Evolutionary conservation across 1,140 invertebrate species (phyloP).

Genomic region (Diorhabda carinulata): DNA sequence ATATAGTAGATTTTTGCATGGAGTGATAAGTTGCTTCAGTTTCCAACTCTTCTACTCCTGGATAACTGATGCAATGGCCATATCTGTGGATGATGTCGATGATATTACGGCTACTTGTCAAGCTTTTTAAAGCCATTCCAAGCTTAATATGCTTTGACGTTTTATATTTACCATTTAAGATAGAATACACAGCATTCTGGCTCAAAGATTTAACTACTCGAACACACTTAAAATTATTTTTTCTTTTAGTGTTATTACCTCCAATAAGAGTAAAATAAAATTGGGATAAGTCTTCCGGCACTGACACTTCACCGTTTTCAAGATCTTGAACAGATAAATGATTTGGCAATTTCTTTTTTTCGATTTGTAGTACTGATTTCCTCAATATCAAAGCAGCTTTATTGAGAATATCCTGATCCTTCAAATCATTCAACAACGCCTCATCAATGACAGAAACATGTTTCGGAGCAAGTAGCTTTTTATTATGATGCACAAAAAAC

Average conservation of each 20-base stretch:
- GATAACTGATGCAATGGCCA: conserved; percentile 40
- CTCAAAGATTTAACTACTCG: conserved; percentile 8
- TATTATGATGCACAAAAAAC: conserved; percentile 28
- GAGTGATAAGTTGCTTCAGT: conserved; percentile 41
- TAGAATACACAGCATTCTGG: conserved; percentile 26
- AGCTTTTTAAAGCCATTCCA: conserved; percentile 38
- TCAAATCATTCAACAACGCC: conserved; percentile 26
- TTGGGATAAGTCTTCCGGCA: conserved; percentile 16
- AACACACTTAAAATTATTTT: conserved; percentile 20
- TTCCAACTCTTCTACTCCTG: conserved; percentile 39
- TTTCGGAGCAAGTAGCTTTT: conserved; percentile 30
- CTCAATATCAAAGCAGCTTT: conserved; percentile 35
- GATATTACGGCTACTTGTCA: conserved; percentile 40
- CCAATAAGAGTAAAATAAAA: conserved; percentile 10
- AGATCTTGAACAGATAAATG: conserved; percentile 28
- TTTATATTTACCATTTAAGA: conserved; percentile 22
- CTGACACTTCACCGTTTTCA: conserved; percentile 22
- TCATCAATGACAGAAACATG: conserved; percentile 23
- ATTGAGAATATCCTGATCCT: conserved; percentile 31
- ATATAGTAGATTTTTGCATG: too few relatives aligned
- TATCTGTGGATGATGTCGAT: conserved; percentile 29
- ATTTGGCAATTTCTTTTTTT: conserved; percentile 18
- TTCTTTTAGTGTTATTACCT: not conserved
- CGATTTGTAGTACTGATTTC: conserved; percentile 28
- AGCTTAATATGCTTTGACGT: conserved; percentile 39